Evolutionary conservation across 2,888 invertebrate genomes (phyloP).

Genomic region (Melieria crassipennis): DNA sequence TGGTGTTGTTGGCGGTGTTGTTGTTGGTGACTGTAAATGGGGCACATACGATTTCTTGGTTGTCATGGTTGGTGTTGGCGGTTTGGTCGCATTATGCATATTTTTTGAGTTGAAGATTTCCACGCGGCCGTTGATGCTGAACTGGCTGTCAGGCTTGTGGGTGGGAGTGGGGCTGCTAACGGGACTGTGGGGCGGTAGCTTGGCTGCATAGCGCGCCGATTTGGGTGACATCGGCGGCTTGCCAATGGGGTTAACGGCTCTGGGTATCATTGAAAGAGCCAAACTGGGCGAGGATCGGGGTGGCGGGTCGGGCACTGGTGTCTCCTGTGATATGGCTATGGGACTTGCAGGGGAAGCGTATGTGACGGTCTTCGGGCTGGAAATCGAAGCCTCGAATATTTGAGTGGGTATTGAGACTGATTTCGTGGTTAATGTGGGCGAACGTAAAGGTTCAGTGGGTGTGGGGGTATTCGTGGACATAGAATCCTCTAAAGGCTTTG

Average conservation of each 20-base stretch:
- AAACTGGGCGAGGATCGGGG: constrained; percentile 21
- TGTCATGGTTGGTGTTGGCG: constrained; percentile 50
- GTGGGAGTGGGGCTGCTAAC: constrained; percentile 39
- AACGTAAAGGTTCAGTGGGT: not conserved
- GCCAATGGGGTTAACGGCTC: constrained; percentile 47
- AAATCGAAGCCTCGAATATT: constrained; percentile 41
- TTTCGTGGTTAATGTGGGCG: not conserved
- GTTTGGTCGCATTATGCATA: constrained; percentile 46
- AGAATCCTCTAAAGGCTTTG: not conserved
- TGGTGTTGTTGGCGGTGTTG: constrained; percentile 28
- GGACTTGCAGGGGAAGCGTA: constrained; percentile 4
- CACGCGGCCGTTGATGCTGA: constrained; percentile 60
- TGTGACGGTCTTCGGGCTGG: constrained; percentile 11
- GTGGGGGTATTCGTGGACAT: constrained; percentile 1
- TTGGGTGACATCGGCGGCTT: constrained; percentile 50
- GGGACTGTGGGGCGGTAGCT: constrained; percentile 36
- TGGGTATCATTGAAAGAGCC: constrained; percentile 53
- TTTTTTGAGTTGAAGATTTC: constrained; percentile 62
- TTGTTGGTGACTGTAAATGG: constrained; percentile 35
- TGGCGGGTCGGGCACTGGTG: constrained; percentile 15
- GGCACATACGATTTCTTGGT: constrained; percentile 45
- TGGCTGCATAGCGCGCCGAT: constrained; percentile 39
- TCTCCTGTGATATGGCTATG: constrained; percentile 17
- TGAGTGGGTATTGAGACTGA: constrained; percentile 39
- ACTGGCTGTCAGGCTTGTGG: constrained; percentile 48